A percentile compares a stretch with the other conserved stretches of the same genome.
Conservation (phyloP, 2,888 invertebrate genomes). For the Orthonychiurus folsomi region DNA sequence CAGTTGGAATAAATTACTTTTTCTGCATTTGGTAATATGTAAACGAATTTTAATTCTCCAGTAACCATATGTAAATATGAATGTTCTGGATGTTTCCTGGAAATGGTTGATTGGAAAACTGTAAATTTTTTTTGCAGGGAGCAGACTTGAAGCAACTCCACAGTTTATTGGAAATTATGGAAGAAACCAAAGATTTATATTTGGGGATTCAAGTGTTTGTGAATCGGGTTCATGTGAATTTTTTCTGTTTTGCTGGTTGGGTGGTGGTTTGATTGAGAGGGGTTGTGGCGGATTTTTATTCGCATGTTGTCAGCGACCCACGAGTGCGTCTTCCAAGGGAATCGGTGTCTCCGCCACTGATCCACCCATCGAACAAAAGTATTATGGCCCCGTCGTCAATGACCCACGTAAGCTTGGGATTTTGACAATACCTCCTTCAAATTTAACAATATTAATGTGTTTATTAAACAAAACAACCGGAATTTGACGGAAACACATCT, state of each 20-base stretch:
- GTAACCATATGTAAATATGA: no score
- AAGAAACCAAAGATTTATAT: conserved; percentile 23
- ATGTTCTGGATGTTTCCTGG: no score
- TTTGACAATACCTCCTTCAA: not conserved
- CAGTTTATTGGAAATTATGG: not conserved
- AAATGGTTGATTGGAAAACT: no score
- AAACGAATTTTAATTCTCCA: no score
- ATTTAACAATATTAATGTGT: not conserved
- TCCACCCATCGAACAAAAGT: conserved; percentile 44
- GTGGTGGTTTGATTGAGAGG: conserved; percentile 74
- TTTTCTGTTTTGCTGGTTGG: conserved; percentile 85
- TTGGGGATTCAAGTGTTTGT: conserved; percentile 49
- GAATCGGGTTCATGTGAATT: conserved; percentile 75
- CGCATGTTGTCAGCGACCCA: conserved; percentile 70
- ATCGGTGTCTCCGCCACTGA: conserved; percentile 40
- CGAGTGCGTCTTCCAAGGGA: conserved; percentile 37
- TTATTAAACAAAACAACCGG: no score
- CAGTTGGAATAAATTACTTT: no score
- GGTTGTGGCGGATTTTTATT: conserved; percentile 69
- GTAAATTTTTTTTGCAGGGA: not conserved
- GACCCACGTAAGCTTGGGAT: conserved; percentile 64
- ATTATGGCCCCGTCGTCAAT: conserved; percentile 65
- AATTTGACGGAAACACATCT: not conserved
- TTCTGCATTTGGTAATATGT: no score
- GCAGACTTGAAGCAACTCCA: not conserved